Percentiles rank a stretch among this genome's conserved stretches.
Evolutionary conservation across 2,113 vertebrate genomes (phyloP).

Genomic region (Cyprinus carpio): DNA sequence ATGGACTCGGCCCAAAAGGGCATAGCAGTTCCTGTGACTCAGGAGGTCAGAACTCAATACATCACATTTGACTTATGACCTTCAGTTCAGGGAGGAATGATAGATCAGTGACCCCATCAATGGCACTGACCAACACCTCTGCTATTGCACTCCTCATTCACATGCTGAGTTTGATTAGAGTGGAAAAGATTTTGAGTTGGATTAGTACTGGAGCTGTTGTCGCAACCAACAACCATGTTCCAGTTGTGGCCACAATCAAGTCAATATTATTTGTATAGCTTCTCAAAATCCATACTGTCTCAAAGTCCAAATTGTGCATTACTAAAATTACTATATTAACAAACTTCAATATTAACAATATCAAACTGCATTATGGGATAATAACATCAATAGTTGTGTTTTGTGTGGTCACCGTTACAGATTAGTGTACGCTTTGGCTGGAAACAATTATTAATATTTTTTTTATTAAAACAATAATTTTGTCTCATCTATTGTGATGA

Average conservation of each 20-base stretch:
- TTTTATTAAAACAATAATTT: no score
- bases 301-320: neutral
- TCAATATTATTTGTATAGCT: neutral
- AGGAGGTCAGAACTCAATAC: slow-evolving; percentile 57
- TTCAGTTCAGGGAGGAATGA: slow-evolving; percentile 26
- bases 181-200: slow-evolving; percentile 23
- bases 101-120: slow-evolving; percentile 43
- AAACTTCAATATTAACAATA: neutral
- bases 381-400: neutral
- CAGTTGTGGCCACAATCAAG: neutral
- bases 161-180: slow-evolving; percentile 26
- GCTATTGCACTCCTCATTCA: neutral
- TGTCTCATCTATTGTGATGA: neutral
- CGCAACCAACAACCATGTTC: neutral
- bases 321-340: neutral
- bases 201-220: slow-evolving; percentile 12
- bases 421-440: neutral
- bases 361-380: slow-evolving; percentile 6
- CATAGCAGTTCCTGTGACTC: slow-evolving; percentile 51
- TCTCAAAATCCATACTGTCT: neutral
- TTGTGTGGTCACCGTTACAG: neutral
- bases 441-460: no score
- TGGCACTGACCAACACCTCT: slow-evolving; percentile 28
- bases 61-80: slow-evolving; percentile 55
- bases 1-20: slow-evolving; percentile 44